Evolutionary conservation across 1,140 invertebrate species (phyloP), one percentile per base, ranked within the genome.

Genomic region (Lethocerus indicus): DNA sequence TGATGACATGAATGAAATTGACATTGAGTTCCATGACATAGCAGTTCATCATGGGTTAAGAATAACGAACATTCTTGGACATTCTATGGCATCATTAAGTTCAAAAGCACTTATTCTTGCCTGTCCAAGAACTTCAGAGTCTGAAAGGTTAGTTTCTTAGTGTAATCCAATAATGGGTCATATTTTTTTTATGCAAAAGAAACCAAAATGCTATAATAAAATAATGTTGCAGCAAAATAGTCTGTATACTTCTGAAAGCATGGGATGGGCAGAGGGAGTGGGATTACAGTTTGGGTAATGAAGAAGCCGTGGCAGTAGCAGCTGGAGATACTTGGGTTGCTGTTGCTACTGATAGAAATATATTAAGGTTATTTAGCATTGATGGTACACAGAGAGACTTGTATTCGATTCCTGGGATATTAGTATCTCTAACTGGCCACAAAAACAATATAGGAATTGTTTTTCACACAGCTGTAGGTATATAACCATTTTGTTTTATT

Each of bases 21-120:
- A 95, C 64, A 81, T 96, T 9, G 89, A 95, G 61, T 98, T 97
- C 67, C 90, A 96, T 59, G 88, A 97, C 67, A 74, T 80, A 0
- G 73, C 77, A n/a, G 66, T 85, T 29, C 89, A 97, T 68, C 89
- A 93, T 65, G 76, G 84, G 5, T 78, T 96, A 59, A 84, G 93
- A 63, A 72, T 96, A 24, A 78, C 76, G 56, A 97, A 95, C 68
- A 77, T 80, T 59, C 65, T 79, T 6, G 73, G 76, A 55, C 80
- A 85, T 60, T 82, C 78, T 13, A 78, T 97, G 71, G 91, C 87
- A 23, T 79, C 82, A 37, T 61, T 98, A 37, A 89, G 87, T 20
- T 65, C 70, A 2, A 72, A 83, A 50, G 87, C 81, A 28, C 63
- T 94, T 3, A 76, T 81, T 1, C 63, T 97, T 41, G 87, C 85